Evolutionary conservation across 2,797 vertebrate genomes (phyloP).

Genomic region (Odontamblyopus lacepedii): DNA sequence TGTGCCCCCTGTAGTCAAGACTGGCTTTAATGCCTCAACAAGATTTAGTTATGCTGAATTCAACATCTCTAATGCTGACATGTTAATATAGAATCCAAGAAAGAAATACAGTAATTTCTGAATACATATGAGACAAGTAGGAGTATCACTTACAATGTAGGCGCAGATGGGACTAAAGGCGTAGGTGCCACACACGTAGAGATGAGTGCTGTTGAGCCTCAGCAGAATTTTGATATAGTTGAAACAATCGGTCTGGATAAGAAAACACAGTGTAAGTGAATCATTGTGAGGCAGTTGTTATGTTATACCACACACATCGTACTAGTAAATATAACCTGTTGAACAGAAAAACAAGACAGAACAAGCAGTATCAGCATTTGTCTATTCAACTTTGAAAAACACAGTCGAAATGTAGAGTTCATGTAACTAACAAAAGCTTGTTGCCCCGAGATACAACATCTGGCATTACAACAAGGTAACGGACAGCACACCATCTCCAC

Average conservation of each 20-base stretch:
- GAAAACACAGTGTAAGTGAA: conserved; percentile 29
- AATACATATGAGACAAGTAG: conserved; percentile 10
- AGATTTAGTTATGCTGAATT: conserved; percentile 40
- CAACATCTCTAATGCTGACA: conserved; percentile 41
- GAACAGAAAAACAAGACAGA: conserved; percentile 11
- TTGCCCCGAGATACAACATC: conserved; percentile 65
- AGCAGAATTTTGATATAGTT: conserved; percentile 96
- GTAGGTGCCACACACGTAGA: conserved; percentile 90
- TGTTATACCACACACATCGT: conserved; percentile 9
- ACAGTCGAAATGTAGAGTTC: conserved; percentile 31
- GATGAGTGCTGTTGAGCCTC: conserved; percentile 87
- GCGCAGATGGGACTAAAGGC: conserved; percentile 91
- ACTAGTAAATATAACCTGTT: conserved; percentile 2
- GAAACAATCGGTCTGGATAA: conserved; percentile 89
- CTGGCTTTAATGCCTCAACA: conserved; percentile 50
- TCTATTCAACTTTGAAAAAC: conserved; percentile 46
- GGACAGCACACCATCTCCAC: conserved; percentile 27
- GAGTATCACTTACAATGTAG: conserved; percentile 86
- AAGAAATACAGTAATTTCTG: neutral
- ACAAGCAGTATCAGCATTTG: conserved; percentile 40
- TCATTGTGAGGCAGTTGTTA: conserved; percentile 4
- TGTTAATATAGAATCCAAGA: conserved; percentile 23
- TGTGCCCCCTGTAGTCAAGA: conserved; percentile 46
- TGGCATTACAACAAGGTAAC: conserved; percentile 67
- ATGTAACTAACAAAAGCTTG: conserved; percentile 52